Conservation (phyloP, 2,888 invertebrate genomes). For the Acholoe squamosa region DNA sequence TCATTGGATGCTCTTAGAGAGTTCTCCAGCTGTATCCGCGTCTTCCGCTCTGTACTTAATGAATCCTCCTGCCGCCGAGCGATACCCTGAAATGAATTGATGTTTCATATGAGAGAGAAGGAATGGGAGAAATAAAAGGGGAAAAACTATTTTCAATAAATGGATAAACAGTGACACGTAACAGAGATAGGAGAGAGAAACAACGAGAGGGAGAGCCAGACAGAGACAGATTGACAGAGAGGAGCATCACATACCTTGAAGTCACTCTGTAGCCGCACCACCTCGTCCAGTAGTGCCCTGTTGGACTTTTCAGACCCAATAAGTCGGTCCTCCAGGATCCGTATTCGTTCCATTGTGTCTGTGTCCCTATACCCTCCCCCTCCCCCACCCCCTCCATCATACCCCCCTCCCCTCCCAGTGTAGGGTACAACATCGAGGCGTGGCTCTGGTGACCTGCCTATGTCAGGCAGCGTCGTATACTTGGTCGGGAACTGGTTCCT, state of each 20-base stretch:
- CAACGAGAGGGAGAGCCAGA: constrained; percentile 1
- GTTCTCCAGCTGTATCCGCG: constrained; percentile 80
- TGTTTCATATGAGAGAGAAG: background rate
- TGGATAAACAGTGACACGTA: background rate
- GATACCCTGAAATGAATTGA: constrained; percentile 64
- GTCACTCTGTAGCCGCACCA: constrained; percentile 81
- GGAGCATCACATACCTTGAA: constrained; percentile 70
- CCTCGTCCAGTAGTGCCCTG: constrained; percentile 82
- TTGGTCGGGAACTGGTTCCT: constrained; percentile 59
- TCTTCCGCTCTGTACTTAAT: constrained; percentile 78
- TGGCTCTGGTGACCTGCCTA: constrained; percentile 52
- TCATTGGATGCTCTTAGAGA: constrained; percentile 80
- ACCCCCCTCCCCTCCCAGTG: background rate
- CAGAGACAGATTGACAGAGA: background rate
- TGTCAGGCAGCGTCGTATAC: constrained; percentile 51
- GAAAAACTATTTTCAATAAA: background rate
- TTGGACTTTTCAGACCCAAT: constrained; percentile 82
- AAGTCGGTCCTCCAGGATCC: constrained; percentile 79
- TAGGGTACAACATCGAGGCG: constrained; percentile 44
- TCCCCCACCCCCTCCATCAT: background rate
- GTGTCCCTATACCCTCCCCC: background rate
- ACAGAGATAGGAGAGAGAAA: background rate
- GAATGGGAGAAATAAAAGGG: background rate
- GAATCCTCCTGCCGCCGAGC: constrained; percentile 79
- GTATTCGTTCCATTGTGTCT: constrained; percentile 44